Conservation (phyloP, 2,888 invertebrate species). For the Nemapogon koenigi region DNA sequence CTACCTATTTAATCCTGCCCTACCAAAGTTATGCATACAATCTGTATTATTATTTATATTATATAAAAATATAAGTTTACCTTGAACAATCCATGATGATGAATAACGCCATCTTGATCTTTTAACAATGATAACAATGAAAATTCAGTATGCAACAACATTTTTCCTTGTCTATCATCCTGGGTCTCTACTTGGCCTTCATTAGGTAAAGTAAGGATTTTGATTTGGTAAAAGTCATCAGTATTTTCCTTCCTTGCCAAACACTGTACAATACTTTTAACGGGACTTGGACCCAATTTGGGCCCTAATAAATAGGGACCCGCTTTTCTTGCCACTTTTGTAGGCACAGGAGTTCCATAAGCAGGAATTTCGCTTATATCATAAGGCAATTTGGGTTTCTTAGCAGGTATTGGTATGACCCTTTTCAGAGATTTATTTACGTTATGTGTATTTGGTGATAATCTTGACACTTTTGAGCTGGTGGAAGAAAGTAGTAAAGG, state of each 20-base stretch:
- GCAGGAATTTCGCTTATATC: conserved; percentile 47
- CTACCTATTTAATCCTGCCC: too few species aligned
- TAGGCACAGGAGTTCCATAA: conserved; percentile 58
- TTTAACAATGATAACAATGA: conserved; percentile 72
- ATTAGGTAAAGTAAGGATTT: conserved; percentile 64
- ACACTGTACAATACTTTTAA: conserved; percentile 78
- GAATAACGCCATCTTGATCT: conserved; percentile 75
- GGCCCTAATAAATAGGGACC: conserved; percentile 76
- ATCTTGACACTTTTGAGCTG: conserved; percentile 43
- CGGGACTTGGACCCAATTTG: conserved; percentile 74
- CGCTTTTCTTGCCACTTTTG: conserved; percentile 63
- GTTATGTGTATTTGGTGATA: conserved; percentile 30
- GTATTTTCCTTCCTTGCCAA: conserved; percentile 74
- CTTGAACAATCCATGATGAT: conserved; percentile 79
- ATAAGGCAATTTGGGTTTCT: conserved; percentile 21
- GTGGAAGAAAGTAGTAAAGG: conserved; percentile 47
- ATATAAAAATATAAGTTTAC: conserved; percentile 52
- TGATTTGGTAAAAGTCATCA: conserved; percentile 73
- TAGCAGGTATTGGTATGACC: not conserved
- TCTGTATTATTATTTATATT: too few species aligned
- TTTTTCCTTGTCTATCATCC: conserved; percentile 79
- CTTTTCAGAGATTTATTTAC: not conserved
- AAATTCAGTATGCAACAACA: conserved; percentile 79
- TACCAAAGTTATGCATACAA: too few species aligned
- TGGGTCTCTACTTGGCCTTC: conserved; percentile 68